These are phyloP conservation scores for Lucifuga dentata DNA, from an alignment of 2,113 vertebrate species.

Conservation along the genomic window DNA sequence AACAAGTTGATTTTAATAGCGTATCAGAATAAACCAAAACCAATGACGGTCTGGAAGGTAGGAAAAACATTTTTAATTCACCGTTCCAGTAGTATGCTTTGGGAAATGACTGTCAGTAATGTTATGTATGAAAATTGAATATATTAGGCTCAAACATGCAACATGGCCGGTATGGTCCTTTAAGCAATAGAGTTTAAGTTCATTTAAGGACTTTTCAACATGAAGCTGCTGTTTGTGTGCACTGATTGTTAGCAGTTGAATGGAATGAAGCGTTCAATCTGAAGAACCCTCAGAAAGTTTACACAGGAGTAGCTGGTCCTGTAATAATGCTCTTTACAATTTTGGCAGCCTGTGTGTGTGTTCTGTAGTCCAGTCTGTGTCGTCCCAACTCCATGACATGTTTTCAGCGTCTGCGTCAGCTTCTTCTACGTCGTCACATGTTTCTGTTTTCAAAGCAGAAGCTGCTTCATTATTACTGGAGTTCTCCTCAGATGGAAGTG, in stretches of 20 bases:
- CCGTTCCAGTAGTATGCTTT: no score
- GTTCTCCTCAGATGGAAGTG: background rate
- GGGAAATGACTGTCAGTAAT: no score
- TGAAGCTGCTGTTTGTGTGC: constrained; percentile 49
- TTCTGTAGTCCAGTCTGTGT: constrained; percentile 74
- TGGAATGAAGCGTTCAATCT: constrained; percentile 21
- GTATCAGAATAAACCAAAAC: no score
- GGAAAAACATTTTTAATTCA: no score
- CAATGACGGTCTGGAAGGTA: no score
- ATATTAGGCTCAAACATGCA: no score
- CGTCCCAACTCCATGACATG: constrained; percentile 78
- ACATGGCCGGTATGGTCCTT: no score
- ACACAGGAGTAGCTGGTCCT: constrained; percentile 50
- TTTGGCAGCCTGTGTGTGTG: constrained; percentile 33
- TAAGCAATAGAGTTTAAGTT: constrained; percentile 9
- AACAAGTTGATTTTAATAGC: no score
- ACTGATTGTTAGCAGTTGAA: constrained; percentile 8
- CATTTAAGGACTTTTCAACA: constrained; percentile 3
- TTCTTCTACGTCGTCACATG: constrained; percentile 16
- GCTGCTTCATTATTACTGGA: background rate
- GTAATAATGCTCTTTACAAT: constrained; percentile 51
- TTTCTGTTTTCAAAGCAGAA: constrained; percentile 4
- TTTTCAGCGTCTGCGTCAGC: constrained; percentile 55
- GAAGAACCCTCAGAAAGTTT: constrained; percentile 43
- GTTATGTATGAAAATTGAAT: no score